phyloP scores from a whole-genome alignment of 2,797 vertebrate genomes.

The Lateolabrax maculatus region DNA sequence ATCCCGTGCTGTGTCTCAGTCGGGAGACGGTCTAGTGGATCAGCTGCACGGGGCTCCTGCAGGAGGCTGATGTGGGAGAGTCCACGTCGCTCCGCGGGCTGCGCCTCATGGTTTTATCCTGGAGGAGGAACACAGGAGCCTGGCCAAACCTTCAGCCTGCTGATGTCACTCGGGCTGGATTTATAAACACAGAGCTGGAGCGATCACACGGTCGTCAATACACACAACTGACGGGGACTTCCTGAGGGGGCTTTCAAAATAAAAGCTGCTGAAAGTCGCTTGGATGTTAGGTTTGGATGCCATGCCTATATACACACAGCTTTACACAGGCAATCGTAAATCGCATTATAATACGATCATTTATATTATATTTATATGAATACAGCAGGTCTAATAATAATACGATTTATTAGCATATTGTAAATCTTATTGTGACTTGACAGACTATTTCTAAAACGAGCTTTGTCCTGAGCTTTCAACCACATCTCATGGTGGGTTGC shows the following conservation, averaged over 20 bases:
- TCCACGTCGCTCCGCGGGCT: background rate
- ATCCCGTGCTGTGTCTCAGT: background rate
- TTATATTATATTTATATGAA: no score
- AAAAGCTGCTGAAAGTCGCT: background rate
- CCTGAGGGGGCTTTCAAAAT: slow-evolving; percentile 38
- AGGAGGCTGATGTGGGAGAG: background rate
- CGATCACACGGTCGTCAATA: fast-evolving
- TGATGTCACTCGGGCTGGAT: slow-evolving; percentile 50
- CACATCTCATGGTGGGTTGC: background rate
- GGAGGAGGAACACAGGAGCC: background rate
- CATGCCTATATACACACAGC: background rate
- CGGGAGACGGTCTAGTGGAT: background rate
- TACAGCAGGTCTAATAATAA: background rate
- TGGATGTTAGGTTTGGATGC: no score
- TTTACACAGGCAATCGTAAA: background rate
- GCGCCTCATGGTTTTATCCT: slow-evolving; percentile 59
- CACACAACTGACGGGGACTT: background rate
- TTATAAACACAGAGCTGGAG: background rate
- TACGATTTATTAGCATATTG: background rate
- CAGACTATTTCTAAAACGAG: background rate
- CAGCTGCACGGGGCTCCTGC: background rate
- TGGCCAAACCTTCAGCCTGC: slow-evolving; percentile 16
- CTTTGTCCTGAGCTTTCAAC: background rate
- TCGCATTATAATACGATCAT: background rate
- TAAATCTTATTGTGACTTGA: background rate